Evolutionary conservation across 2,113 vertebrate species (phyloP).

Genomic region (Cyprinodon variegatus): DNA sequence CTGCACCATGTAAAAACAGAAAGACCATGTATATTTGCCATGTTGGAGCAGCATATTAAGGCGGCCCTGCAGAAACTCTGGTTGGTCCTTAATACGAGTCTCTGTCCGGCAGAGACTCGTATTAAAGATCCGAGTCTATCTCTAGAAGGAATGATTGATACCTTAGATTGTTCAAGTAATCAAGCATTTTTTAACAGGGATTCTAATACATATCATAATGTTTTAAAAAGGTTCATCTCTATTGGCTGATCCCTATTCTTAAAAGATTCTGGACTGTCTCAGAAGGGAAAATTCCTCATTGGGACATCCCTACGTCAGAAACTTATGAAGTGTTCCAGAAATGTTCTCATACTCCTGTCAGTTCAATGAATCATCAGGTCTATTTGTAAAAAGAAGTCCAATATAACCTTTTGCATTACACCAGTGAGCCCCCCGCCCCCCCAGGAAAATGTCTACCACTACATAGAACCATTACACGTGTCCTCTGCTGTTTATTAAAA

Average conservation of each 20-base stretch:
- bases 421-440: neutral
- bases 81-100: too few species aligned
- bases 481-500: neutral
- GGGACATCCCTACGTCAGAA: neutral
- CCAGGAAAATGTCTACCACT: neutral
- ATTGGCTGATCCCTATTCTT: neutral
- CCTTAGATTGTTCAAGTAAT: neutral
- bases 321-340: neutral
- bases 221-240: neutral
- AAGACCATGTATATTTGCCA: neutral
- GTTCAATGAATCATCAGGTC: neutral
- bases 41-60: neutral
- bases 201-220: neutral
- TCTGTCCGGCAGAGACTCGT: too few species aligned
- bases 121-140: too few species aligned
- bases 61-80: too few species aligned
- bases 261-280: neutral
- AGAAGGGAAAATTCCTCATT: neutral
- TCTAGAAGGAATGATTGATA: too few species aligned
- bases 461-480: neutral
- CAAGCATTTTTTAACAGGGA: neutral
- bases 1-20: neutral
- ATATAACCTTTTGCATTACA: slow-evolving; percentile 1
- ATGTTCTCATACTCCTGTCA: neutral
- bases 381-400: neutral